These are phyloP conservation scores for Emys orbicularis DNA, from an alignment of 2,797 vertebrate species.

Conservation along the genomic window DNA sequence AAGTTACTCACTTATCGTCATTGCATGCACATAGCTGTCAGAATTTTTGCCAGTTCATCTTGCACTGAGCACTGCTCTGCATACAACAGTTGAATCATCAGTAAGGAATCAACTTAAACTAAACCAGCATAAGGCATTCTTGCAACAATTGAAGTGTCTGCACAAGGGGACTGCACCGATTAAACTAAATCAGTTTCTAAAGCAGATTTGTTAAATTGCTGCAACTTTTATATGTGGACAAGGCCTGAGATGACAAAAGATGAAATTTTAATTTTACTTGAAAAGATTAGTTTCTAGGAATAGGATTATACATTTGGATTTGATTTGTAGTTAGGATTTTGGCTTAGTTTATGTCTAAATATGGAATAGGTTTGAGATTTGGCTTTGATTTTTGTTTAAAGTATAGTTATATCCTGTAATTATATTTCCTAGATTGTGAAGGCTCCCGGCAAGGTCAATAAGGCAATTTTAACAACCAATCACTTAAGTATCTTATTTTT, in stretches of 20 bases:
- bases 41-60: not conserved
- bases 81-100: conserved; percentile 28
- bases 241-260: not conserved
- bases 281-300: conserved; percentile 63
- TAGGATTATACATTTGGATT: conserved; percentile 40
- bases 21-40: not conserved
- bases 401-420: not conserved
- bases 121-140: conserved; percentile 37
- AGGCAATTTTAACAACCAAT: not conserved
- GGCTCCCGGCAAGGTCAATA: conserved; percentile 14
- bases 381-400: conserved; percentile 44
- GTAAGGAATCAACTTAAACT: conserved; percentile 35
- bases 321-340: conserved; percentile 56
- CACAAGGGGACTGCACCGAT: not conserved
- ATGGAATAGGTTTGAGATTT: not conserved
- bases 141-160: not conserved
- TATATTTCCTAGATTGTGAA: not conserved
- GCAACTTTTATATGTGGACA: not conserved
- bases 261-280: conserved; percentile 25
- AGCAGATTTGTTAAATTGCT: conserved; percentile 1
- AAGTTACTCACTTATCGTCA: conserved; percentile 29
- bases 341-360: conserved; percentile 16
- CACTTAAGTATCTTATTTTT: conserved; percentile 13
- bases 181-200: conserved; percentile 18
- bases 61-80: not conserved